Conservation (phyloP, 1,140 invertebrate genomes). For the Zaprionus tsacasi region DNA sequence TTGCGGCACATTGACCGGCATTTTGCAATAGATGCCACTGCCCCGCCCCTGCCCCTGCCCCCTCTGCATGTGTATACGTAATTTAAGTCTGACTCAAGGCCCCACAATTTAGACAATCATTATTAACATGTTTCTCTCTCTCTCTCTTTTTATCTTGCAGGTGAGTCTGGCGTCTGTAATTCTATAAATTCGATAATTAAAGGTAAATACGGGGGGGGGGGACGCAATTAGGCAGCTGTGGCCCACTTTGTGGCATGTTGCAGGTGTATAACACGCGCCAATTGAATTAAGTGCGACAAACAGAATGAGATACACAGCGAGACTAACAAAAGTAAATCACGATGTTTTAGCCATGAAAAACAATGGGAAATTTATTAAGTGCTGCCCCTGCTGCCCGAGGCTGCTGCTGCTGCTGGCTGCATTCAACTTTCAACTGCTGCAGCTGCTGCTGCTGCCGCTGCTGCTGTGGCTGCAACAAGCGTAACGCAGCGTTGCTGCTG, state of each 20-base stretch:
- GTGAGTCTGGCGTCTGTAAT: constrained; percentile 57
- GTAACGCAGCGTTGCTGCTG: constrained; percentile 49
- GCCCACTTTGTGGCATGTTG: constrained; percentile 43
- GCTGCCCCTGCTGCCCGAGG: constrained; percentile 19
- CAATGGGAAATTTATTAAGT: constrained; percentile 77
- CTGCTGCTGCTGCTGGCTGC: constrained; percentile 15
- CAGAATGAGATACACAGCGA: not conserved
- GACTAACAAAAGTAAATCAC: constrained; percentile 8
- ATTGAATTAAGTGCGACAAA: constrained; percentile 28
- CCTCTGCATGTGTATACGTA: constrained; percentile 1
- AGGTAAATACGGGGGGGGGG: constrained; percentile 47
- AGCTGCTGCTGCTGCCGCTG: constrained; percentile 38
- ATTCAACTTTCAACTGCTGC: constrained; percentile 69
- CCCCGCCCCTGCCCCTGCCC: not conserved
- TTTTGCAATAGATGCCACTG: constrained; percentile 18
- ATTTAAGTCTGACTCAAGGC: constrained; percentile 31
- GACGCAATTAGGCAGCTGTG: constrained; percentile 74
- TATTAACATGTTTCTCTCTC: constrained; percentile 25
- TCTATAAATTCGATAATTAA: constrained; percentile 68
- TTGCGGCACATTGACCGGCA: constrained; percentile 37
- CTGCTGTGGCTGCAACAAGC: constrained; percentile 44
- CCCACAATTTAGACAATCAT: constrained; percentile 24
- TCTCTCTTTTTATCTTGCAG: constrained; percentile 59
- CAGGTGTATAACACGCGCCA: constrained; percentile 47
- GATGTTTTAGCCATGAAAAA: constrained; percentile 30